phyloP scores from a whole-genome alignment of 2,113 vertebrate species.

The cattle (Bos taurus) region DNA sequence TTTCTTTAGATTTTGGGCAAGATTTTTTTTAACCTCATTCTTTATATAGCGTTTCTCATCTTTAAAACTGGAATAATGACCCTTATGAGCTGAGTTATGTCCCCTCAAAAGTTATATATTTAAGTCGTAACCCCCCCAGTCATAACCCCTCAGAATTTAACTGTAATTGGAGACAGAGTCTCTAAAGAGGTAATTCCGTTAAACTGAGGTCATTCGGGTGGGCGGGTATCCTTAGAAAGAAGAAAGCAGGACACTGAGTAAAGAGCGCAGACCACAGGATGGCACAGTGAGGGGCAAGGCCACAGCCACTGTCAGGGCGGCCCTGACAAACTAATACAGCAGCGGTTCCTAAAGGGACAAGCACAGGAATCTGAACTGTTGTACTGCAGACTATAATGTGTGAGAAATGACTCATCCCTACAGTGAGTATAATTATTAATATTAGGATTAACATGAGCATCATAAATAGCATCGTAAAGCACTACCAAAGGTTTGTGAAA shows the following conservation, averaged over 20 bases:
- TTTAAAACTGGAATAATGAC: background rate
- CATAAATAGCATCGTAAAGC: background rate
- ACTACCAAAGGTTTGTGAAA: conserved; percentile 43
- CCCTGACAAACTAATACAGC: background rate
- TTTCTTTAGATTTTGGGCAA: background rate
- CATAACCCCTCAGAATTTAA: background rate
- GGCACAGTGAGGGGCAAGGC: background rate
- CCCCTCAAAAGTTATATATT: background rate
- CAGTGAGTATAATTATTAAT: background rate
- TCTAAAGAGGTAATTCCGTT: background rate
- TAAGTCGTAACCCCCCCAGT: background rate
- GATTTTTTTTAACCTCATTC: background rate
- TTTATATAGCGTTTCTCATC: background rate
- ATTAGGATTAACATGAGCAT: background rate
- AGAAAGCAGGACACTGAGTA: background rate
- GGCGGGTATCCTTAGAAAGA: background rate
- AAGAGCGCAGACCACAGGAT: rapidly evolving
- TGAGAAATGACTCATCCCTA: background rate
- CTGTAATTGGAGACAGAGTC: background rate
- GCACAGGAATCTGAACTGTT: background rate
- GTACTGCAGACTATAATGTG: background rate
- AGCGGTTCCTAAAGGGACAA: background rate
- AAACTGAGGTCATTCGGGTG: background rate
- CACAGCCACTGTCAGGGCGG: background rate
- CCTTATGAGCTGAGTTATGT: background rate